Percentiles rank a stretch among this genome's conserved stretches.
Evolutionary conservation across 1,140 invertebrate species (phyloP).

Genomic region (Holotrichia oblita): DNA sequence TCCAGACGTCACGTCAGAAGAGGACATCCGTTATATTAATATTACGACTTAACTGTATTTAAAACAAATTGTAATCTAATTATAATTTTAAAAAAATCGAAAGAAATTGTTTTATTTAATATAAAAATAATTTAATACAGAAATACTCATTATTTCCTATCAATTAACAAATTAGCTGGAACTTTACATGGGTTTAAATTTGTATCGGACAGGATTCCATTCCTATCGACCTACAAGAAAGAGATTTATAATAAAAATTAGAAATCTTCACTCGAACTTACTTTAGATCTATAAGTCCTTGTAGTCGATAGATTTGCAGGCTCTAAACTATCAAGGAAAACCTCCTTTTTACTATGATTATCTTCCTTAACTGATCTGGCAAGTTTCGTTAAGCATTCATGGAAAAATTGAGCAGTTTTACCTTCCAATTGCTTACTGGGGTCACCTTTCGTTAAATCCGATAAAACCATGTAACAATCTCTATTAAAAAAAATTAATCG

Average conservation of each 20-base stretch:
- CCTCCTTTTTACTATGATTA: slow-evolving; percentile 12
- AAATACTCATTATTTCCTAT: background rate
- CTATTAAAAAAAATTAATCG: slow-evolving; percentile 40
- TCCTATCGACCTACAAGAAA: background rate
- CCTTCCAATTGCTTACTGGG: slow-evolving; percentile 42
- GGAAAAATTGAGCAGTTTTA: slow-evolving; percentile 39
- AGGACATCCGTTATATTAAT: too few relatives aligned
- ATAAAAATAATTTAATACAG: background rate
- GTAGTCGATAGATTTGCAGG: background rate
- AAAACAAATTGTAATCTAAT: too few relatives aligned
- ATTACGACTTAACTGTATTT: too few relatives aligned
- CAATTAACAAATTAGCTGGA: slow-evolving; percentile 40
- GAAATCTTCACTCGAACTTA: slow-evolving; percentile 10
- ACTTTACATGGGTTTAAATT: slow-evolving; percentile 45
- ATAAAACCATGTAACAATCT: slow-evolving; percentile 46
- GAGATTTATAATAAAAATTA: background rate
- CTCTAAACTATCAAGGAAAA: slow-evolving; percentile 42
- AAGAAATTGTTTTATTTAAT: background rate
- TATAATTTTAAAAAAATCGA: too few relatives aligned
- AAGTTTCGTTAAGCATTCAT: slow-evolving; percentile 42
- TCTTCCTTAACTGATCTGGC: slow-evolving; percentile 44
- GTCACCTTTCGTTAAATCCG: slow-evolving; percentile 43
- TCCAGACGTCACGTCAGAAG: too few relatives aligned
- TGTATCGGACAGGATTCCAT: background rate
- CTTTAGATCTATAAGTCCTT: slow-evolving; percentile 41